These are phyloP conservation scores for Drosophila mimetica DNA, from an alignment of 2,888 invertebrate species.

Conservation along the genomic window DNA sequence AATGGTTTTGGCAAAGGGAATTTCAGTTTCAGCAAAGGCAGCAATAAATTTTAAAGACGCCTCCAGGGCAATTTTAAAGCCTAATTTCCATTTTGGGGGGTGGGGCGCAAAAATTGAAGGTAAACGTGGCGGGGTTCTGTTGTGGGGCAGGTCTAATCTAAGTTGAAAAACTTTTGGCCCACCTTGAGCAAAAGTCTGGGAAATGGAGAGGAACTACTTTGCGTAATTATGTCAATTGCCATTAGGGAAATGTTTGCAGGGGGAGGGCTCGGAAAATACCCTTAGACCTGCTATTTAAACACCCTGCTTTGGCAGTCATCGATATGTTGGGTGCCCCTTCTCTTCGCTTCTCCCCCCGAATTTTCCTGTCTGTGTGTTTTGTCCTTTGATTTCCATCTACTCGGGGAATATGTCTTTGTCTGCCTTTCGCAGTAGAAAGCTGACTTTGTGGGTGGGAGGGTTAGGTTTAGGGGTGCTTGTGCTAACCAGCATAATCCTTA, in stretches of 20 bases:
- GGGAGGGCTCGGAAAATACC: constrained; percentile 6
- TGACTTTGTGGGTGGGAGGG: neutral
- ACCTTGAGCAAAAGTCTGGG: constrained; percentile 15
- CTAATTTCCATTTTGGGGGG: constrained; percentile 39
- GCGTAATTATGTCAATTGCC: constrained; percentile 81
- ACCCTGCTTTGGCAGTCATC: constrained; percentile 46
- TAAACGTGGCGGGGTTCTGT: neutral
- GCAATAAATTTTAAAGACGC: constrained; percentile 77
- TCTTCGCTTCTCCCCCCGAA: neutral
- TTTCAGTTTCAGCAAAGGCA: constrained; percentile 24
- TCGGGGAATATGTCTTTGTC: constrained; percentile 48
- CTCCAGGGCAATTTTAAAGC: constrained; percentile 51
- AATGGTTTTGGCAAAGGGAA: constrained; percentile 11
- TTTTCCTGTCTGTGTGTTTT: constrained; percentile 17
- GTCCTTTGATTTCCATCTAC: constrained; percentile 69
- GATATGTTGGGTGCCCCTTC: constrained; percentile 49
- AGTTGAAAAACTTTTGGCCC: constrained; percentile 70
- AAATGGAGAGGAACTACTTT: constrained; percentile 66
- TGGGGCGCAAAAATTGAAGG: neutral
- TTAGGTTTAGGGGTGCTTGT: constrained; percentile 11
- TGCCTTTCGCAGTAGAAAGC: constrained; percentile 6
- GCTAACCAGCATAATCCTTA: constrained; percentile 58
- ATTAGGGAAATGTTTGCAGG: constrained; percentile 51
- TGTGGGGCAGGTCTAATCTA: constrained; percentile 60
- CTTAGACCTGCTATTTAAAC: constrained; percentile 18